Evolutionary conservation across 2,113 vertebrate species (phyloP), one percentile per base, ranked within the genome.

Genomic region (Aspiorhynchus laticeps): DNA sequence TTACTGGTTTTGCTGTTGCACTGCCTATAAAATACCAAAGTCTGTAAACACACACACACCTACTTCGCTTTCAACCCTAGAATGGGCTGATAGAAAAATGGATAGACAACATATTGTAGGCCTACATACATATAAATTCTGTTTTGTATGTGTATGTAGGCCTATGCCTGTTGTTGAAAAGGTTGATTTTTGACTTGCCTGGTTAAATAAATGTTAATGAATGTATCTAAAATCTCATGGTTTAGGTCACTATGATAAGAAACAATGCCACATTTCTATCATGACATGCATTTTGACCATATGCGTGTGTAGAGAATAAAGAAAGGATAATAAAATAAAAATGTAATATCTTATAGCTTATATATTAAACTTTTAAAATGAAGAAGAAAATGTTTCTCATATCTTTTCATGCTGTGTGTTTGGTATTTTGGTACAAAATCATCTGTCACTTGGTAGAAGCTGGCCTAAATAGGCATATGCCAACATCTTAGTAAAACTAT

Each of bases 1-100:
- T 41, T 81, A 65, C 79, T 81, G 79, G 79, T 81, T 65, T 80
- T 63, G 26, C 36, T 11, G 10, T n/a, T 41, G 43, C 14, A 77
- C 53, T 80, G n/a, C 43, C 56, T 80, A 43, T 26, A 12, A 59
- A 79, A 38, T 80, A 19, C 11, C 56, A 61, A 53, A 79, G 31
- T n/a, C 46, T 26, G 74, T 7, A 17, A 10, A 48, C 75, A 51
- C 43, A 33, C 26, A 46, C 41, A 48, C 74, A 28, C 74, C 43
- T 26, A 51, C 2, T 48, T 43, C 21, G 19, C 38, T 43, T 43
- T 75, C n/a, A 74, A 41, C 71, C 69, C 21, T 41, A 41, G 43
- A 74, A 14, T 41, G 24, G 1, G 11, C 73, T 17, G 36, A 46
- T 21, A 46, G 14, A 17, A 53, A 53, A 53, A 53, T 7, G 51